Evolutionary conservation across 2,888 invertebrate species (phyloP), one percentile per base, ranked within the genome.

Genomic region (Heteromyza rotundicornis): DNA sequence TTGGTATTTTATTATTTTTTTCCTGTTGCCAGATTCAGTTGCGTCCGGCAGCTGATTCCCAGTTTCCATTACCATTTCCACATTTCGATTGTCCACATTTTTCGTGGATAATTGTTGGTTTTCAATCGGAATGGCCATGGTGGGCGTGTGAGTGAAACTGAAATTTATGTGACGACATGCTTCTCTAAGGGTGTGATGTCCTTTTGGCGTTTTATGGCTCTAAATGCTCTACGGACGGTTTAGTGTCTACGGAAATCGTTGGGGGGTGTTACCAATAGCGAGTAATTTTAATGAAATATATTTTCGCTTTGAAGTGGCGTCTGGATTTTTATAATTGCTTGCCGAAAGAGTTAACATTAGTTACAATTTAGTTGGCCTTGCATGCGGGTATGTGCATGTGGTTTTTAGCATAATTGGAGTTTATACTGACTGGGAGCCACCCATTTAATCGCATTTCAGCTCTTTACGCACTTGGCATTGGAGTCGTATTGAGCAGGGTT

Each of bases 61-160:
- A n/a, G 40, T 10, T 2, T 40, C 40, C 75, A 75, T 73, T 75
- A 70, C 72, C 70, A 69, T 75, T 73, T 72, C 70, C 73, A n/a
- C n/a, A 73, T 75, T 76, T 72, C 72, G 69, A 74, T 69, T 75
- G 74, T 72, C 72, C 78, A 78, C 79, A 77, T 79, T 79, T 78
- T n/a, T n/a, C n/a, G n/a, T n/a, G 70, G 75, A 75, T 79, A 79
- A 79, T 79, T 79, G 76, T 72, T 70, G 78, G 79, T 71, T 78
- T 70, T 64, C 60, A 7, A n/a, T 20, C 64, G n/a, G 73, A 71
- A 64, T 70, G 68, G 71, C 70, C 72, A 73, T 71, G 76, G 76
- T 74, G 72, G 76, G 75, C 75, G 75, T 73, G 67, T 19, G 7
- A 59, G 24, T 19, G 36, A 59, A 51, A 58, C 65, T 64, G 70